Conservation (phyloP, 1,140 invertebrate species). For the Euwallacea fornicatus region DNA sequence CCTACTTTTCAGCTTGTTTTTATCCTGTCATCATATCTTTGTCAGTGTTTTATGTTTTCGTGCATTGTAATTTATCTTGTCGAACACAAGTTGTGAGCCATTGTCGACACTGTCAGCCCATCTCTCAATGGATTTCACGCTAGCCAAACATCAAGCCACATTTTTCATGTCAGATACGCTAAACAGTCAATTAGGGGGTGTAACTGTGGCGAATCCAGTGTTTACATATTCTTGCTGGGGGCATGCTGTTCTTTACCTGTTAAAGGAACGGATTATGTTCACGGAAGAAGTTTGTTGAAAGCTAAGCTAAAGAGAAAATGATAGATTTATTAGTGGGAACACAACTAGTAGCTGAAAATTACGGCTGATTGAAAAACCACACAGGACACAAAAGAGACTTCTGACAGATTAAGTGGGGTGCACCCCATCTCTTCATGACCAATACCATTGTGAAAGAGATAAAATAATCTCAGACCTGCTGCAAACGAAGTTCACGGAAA, state of each 20-base stretch:
- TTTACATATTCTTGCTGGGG: neutral
- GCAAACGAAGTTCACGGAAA: no score
- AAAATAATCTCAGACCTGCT: no score
- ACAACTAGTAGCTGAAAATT: no score
- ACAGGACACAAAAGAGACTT: no score
- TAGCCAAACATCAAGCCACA: neutral
- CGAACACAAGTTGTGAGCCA: neutral
- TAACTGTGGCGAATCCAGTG: constrained; percentile 1
- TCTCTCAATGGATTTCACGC: neutral
- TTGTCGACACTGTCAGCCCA: neutral
- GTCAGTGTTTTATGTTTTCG: neutral
- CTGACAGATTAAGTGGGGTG: no score
- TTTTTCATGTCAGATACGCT: constrained; percentile 13
- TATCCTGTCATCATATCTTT: neutral
- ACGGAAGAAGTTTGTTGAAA: no score
- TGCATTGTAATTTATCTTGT: neutral
- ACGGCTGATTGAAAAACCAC: no score
- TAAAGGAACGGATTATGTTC: neutral
- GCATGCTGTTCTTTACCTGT: neutral
- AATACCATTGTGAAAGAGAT: no score
- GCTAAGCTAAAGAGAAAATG: no score
- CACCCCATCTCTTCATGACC: no score
- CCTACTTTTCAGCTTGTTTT: neutral
- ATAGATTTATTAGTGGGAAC: no score
- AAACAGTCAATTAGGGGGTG: constrained; percentile 5